A percentile compares a stretch with the other conserved stretches of the same genome.
Conservation (phyloP, 2,113 vertebrate genomes). For the Climacteris rufus region DNA sequence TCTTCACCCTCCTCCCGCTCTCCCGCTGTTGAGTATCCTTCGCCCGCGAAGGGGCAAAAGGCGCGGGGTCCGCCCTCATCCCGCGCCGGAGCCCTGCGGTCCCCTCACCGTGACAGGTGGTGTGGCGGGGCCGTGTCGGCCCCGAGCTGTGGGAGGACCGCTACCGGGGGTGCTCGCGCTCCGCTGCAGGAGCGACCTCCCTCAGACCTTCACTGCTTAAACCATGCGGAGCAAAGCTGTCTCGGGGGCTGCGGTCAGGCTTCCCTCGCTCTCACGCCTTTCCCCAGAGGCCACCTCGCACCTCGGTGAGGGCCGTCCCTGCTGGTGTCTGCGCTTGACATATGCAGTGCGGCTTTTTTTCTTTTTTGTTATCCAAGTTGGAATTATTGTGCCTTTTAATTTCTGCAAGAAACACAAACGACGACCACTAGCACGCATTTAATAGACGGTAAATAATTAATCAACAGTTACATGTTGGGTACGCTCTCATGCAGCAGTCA, state of each 20-base stretch:
- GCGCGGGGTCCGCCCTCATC: background rate
- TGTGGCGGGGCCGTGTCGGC: background rate
- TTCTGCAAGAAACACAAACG: rapidly evolving
- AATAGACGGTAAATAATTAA: background rate
- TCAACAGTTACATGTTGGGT: background rate
- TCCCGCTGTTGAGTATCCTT: background rate
- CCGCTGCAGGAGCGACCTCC: background rate
- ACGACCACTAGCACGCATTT: background rate
- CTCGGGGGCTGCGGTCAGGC: too few relatives aligned
- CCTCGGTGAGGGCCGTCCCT: background rate
- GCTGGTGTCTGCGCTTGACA: background rate
- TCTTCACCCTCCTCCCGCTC: too few relatives aligned
- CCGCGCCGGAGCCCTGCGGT: background rate
- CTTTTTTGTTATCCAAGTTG: background rate
- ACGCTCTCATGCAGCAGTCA: rapidly evolving
- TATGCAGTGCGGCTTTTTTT: rapidly evolving
- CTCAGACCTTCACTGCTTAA: background rate
- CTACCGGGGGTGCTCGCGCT: background rate
- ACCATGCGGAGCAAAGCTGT: rapidly evolving
- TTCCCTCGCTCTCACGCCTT: background rate
- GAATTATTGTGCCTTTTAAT: background rate
- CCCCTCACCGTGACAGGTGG: background rate
- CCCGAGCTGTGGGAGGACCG: background rate
- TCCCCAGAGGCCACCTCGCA: background rate
- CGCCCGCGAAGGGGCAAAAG: rapidly evolving